These are phyloP conservation scores for Entosphenus tridentatus DNA, from an alignment of 2,113 vertebrate species.

Conservation along the genomic window DNA sequence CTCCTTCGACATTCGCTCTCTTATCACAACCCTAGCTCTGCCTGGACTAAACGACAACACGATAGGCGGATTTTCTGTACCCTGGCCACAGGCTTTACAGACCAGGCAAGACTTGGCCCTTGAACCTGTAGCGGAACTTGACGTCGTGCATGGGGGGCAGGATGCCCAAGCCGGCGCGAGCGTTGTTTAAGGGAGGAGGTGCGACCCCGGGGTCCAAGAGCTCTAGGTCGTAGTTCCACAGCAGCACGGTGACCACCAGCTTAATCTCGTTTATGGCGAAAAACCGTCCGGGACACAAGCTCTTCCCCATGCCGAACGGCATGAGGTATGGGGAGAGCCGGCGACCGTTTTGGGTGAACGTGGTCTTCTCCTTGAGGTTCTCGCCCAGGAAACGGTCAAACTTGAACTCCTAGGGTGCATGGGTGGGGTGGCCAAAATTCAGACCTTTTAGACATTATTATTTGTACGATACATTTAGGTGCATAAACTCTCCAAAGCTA, in stretches of 20 bases:
- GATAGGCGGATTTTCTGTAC: no score
- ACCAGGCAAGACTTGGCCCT: no score
- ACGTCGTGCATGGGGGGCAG: constrained; percentile 32
- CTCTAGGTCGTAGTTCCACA: constrained; percentile 44
- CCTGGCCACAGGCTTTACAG: no score
- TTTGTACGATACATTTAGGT: no score
- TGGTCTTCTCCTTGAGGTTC: constrained; percentile 38
- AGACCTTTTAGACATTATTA: no score
- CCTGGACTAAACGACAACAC: no score
- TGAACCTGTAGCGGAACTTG: constrained; percentile 37
- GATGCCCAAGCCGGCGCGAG: constrained; percentile 42
- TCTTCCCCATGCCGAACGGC: constrained; percentile 61
- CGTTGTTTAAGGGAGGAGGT: constrained; percentile 16
- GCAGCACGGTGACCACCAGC: constrained; percentile 38
- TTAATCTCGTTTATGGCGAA: constrained; percentile 60
- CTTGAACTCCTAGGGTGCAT: constrained; percentile 31
- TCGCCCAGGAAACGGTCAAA: constrained; percentile 45
- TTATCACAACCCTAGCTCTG: no score
- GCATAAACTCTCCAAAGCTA: no score
- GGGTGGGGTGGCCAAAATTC: no score
- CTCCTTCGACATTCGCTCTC: no score
- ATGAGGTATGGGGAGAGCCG: constrained; percentile 43
- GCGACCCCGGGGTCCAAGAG: constrained; percentile 25
- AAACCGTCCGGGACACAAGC: constrained; percentile 59
- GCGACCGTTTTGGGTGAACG: constrained; percentile 50